phyloP scores from a whole-genome alignment of 1,140 invertebrate genomes.

The Calosoma granatense region DNA sequence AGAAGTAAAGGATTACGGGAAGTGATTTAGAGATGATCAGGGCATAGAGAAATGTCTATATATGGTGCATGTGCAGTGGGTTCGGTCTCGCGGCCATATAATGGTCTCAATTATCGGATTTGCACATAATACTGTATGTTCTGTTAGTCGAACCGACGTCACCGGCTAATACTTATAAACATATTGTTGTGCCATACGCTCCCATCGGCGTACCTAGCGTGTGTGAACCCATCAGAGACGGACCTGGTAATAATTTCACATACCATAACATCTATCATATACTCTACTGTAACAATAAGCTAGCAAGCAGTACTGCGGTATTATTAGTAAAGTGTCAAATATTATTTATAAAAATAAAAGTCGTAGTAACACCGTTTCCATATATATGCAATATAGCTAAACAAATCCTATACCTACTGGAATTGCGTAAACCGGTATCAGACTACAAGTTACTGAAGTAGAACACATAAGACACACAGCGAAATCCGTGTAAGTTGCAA shows the following conservation, averaged over 20 bases:
- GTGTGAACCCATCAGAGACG: neutral
- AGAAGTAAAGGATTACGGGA: too few relatives aligned
- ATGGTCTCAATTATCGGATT: slow-evolving; percentile 8
- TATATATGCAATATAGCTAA: slow-evolving; percentile 1
- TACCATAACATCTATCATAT: too few relatives aligned
- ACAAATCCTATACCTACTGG: slow-evolving; percentile 3
- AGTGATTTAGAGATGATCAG: neutral
- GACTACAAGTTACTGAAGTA: slow-evolving; percentile 2
- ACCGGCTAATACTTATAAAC: neutral
- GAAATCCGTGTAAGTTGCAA: neutral
- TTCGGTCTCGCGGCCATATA: neutral
- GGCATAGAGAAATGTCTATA: slow-evolving; percentile 1
- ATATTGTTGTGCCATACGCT: neutral
- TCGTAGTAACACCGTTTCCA: neutral
- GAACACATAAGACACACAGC: neutral
- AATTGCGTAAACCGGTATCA: slow-evolving; percentile 1
- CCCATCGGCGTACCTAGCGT: neutral
- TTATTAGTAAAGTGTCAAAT: too few relatives aligned
- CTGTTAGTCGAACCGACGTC: neutral
- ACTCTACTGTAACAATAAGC: too few relatives aligned
- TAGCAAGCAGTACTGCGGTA: too few relatives aligned
- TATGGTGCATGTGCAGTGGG: neutral
- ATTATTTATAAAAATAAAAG: neutral
- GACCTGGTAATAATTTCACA: too few relatives aligned
- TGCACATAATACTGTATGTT: slow-evolving; percentile 6